Base-by-base conservation (phyloP, 2,113 vertebrate genomes). In the Orcinus orca region DNA sequence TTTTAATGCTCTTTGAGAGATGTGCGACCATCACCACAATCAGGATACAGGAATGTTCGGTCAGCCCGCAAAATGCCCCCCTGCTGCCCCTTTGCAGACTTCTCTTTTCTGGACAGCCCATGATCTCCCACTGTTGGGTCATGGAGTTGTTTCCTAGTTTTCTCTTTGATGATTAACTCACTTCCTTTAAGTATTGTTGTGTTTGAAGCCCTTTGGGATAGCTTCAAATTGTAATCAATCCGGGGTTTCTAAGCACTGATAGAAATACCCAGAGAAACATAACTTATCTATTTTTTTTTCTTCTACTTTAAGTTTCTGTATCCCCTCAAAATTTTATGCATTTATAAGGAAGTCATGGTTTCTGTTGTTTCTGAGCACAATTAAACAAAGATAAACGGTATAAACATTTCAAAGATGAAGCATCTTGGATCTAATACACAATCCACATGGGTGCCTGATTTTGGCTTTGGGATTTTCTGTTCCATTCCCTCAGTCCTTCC, bases 141-240 rank as follows among this genome's bases (percentile, higher is more conserved):
- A 67, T 58, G 58, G 74, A 8, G 63, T 73, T 33, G 63, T 68
- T 92, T 79, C 79, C 93, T 73, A 47, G 53, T 84, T 92, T 84
- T 65, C 79, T 88, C 93, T 95, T 92, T 92, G 89, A 92, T 89
- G 84, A 92, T 65, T 58, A 95, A 47, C 53, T 84, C 33, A 6
- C 83, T 92, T 88, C 93, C 92, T 96, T 74, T 82, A 31, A 11
- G n/a, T 20, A 55, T 26, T 70, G 62, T 31, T 55, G 55, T 63
- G 41, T 71, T 79, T 84, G 84, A 92, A 84, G 53, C 89, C 93
- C 82, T 68, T 47, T 95, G 89, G 84, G 63, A 89, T 44, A 38
- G 23, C 62, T 71, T 60, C 33, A 47, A 55, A 67, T 38, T 55
- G 55, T 71, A 65, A 84, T 79, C 79, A 47, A 29, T 65, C 77